Conservation (phyloP, 2,797 vertebrate species). For the Cossypha niveicapilla region DNA sequence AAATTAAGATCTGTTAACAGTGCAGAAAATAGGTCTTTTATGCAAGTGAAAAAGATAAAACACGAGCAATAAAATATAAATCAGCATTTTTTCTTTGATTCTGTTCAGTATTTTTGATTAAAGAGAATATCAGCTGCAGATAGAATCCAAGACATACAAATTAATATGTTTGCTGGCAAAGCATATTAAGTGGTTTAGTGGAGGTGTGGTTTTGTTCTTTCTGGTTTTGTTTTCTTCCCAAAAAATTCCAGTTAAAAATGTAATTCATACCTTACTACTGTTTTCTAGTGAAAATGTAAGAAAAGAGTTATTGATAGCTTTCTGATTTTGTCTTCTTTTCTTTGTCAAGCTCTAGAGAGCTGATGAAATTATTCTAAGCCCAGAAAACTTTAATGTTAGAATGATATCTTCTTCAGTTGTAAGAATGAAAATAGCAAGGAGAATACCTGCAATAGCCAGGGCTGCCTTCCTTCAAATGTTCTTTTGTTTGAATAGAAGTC, state of each 20-base stretch:
- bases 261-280: neutral
- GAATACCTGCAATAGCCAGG: neutral
- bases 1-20: slow-evolving; percentile 42
- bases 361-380: neutral
- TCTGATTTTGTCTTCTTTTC: neutral
- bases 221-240: neutral
- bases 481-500: neutral
- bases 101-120: slow-evolving; percentile 58
- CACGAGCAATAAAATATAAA: slow-evolving; percentile 55
- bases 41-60: slow-evolving; percentile 52
- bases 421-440: neutral
- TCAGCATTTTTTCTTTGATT: slow-evolving; percentile 62
- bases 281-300: neutral
- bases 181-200: neutral
- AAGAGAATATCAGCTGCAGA: slow-evolving; percentile 64
- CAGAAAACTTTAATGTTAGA: neutral
- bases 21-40: slow-evolving; percentile 27
- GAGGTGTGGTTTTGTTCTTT: neutral
- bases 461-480: neutral
- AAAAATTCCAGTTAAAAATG: neutral
- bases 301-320: neutral
- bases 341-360: neutral
- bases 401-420: neutral
- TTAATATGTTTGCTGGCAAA: slow-evolving; percentile 37
- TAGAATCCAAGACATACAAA: slow-evolving; percentile 47